Evolutionary conservation across 2,113 vertebrate species (phyloP).

Genomic region (Chionis minor): DNA sequence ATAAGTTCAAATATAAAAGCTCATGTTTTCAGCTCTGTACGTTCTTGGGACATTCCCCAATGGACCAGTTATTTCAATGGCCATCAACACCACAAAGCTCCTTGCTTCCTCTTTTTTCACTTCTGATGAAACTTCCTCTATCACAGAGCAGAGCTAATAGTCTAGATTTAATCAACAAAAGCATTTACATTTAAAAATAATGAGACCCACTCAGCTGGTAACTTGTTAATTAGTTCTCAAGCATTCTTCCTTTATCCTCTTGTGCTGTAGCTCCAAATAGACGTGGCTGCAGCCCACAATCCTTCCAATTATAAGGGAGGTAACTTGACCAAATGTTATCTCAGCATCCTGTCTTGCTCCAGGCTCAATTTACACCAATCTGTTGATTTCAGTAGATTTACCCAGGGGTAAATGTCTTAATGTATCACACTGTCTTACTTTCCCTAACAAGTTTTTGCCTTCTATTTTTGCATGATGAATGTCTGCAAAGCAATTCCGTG

Average conservation of each 20-base stretch:
- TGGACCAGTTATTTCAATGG: not conserved
- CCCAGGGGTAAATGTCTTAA: not conserved
- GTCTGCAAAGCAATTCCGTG: not conserved
- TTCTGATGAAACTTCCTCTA: conserved; percentile 19
- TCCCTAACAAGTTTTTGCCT: not conserved
- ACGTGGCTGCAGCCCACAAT: not conserved
- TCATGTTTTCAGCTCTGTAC: not conserved
- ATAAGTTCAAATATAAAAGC: not conserved
- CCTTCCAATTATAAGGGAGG: not conserved
- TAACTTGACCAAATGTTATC: not conserved
- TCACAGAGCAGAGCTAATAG: not conserved
- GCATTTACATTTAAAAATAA: conserved; percentile 59
- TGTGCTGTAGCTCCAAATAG: not conserved
- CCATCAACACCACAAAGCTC: not conserved
- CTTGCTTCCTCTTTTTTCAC: not conserved
- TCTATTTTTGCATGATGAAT: not conserved
- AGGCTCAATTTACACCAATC: not conserved
- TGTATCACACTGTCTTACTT: not conserved
- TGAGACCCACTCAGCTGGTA: not conserved
- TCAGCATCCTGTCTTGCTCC: not conserved
- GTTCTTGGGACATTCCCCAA: not conserved
- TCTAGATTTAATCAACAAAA: conserved; percentile 43
- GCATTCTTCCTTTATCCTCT: not conserved
- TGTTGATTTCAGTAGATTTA: conserved; percentile 4
- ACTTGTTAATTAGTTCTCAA: conserved; percentile 32